Percentiles rank a stretch among this genome's conserved stretches.
These are phyloP conservation scores for Uria aalge DNA, from an alignment of 2,113 vertebrate genomes.

Conservation along the genomic window DNA sequence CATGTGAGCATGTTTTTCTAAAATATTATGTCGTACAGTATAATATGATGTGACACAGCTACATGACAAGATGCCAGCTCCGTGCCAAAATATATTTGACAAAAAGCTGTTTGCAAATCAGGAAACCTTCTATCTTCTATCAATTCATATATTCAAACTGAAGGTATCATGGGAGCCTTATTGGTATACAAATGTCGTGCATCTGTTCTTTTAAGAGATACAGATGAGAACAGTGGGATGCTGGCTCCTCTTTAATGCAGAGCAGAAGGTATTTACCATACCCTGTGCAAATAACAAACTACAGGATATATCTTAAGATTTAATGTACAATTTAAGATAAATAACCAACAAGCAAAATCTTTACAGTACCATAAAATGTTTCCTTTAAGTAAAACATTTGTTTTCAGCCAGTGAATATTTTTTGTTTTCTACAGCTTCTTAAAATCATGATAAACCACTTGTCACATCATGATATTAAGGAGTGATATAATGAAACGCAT, in stretches of 20 bases:
- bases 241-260: not conserved
- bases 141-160: constrained; percentile 9
- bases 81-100: not conserved
- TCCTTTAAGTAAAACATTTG: not conserved
- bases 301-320: not conserved
- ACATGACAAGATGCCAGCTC: not conserved
- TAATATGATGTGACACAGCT: not conserved
- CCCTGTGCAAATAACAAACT: not conserved
- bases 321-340: not conserved
- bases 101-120: constrained; percentile 47
- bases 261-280: constrained; percentile 33
- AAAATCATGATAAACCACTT: not conserved
- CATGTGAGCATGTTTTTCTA: not conserved
- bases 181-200: constrained; percentile 42
- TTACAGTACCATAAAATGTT: not conserved
- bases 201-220: constrained; percentile 65
- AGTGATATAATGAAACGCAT: not conserved
- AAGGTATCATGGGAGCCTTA: constrained; percentile 10
- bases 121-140: not conserved
- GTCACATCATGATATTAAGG: not conserved
- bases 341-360: not conserved
- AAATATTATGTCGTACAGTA: not conserved
- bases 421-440: not conserved
- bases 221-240: constrained; percentile 37
- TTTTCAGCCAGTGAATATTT: not conserved